Percentiles rank a stretch among this genome's conserved stretches.
Evolutionary conservation across 2,797 vertebrate genomes (phyloP).

Genomic region (Platalea minor): DNA sequence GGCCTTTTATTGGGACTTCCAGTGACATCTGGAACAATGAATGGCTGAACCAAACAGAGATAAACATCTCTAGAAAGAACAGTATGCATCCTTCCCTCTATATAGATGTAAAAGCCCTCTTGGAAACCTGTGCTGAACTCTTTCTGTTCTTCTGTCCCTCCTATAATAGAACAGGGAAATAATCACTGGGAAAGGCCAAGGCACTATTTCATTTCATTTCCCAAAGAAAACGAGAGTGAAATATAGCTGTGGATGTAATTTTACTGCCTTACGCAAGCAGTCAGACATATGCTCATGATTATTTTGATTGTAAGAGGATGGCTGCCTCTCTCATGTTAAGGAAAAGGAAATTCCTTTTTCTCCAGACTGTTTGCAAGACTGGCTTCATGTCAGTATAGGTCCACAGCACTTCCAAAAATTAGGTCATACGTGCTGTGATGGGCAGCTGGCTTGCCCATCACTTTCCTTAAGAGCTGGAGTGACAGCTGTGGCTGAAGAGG

Average conservation of each 20-base stretch:
- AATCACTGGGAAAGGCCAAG: slow-evolving; percentile 21
- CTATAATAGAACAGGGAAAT: neutral
- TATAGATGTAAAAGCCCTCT: neutral
- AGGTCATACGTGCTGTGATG: neutral
- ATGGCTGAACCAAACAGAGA: neutral
- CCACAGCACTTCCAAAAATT: neutral
- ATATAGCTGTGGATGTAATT: slow-evolving; percentile 27
- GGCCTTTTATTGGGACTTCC: neutral
- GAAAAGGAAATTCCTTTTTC: slow-evolving; percentile 30
- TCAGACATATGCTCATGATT: slow-evolving; percentile 37
- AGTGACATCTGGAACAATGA: neutral
- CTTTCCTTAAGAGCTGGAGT: neutral
- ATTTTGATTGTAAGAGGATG: slow-evolving; percentile 44
- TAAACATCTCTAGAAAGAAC: neutral
- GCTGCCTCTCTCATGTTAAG: neutral
- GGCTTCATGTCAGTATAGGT: neutral
- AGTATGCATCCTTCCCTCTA: neutral
- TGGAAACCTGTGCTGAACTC: neutral
- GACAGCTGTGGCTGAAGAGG: neutral
- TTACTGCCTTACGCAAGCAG: slow-evolving; percentile 33
- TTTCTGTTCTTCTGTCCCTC: neutral
- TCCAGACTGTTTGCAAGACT: neutral
- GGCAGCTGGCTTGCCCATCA: neutral
- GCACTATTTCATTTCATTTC: slow-evolving; percentile 26
- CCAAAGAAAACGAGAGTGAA: slow-evolving; percentile 12